Conservation (phyloP, 2,888 invertebrate species). For the Athripsodes cinereus region DNA sequence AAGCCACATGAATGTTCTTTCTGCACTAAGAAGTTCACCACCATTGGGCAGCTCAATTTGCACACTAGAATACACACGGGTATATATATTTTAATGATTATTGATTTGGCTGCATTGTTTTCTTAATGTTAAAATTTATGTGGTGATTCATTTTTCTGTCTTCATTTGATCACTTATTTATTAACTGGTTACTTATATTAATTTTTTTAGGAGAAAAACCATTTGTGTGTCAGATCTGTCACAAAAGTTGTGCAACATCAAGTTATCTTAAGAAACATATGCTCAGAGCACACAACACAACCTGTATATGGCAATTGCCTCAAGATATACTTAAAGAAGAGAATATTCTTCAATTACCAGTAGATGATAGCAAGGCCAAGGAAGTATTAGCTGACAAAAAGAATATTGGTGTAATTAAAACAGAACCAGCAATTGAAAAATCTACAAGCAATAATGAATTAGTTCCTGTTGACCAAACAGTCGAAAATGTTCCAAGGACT, state of each 20-base stretch:
- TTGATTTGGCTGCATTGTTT: too few relatives aligned
- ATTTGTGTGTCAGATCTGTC: slow-evolving; percentile 45
- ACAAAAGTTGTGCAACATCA: slow-evolving; percentile 37
- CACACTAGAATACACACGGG: slow-evolving; percentile 40
- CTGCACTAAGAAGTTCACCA: slow-evolving; percentile 38
- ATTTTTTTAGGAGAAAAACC: slow-evolving; percentile 40
- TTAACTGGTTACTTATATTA: too few relatives aligned
- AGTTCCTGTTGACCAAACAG: slow-evolving; percentile 28
- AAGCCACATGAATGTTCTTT: slow-evolving; percentile 49
- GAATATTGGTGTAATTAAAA: neutral
- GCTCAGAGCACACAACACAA: slow-evolving; percentile 19
- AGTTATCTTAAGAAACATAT: slow-evolving; percentile 38
- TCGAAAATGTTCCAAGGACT: slow-evolving; percentile 23
- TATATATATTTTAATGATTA: too few relatives aligned
- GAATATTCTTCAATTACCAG: slow-evolving; percentile 9
- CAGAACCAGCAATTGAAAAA: neutral
- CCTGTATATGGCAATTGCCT: neutral
- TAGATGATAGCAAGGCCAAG: neutral
- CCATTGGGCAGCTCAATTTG: slow-evolving; percentile 36
- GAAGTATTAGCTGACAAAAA: neutral
- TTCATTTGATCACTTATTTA: neutral
- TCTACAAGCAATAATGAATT: slow-evolving; percentile 18
- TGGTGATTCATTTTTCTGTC: neutral
- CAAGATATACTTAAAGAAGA: slow-evolving; percentile 28
- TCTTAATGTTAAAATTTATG: neutral